A percentile compares a stretch with the other conserved stretches of the same genome.
These are phyloP conservation scores for Eupithecia inturbata DNA, from an alignment of 2,888 invertebrate genomes.

Conservation along the genomic window DNA sequence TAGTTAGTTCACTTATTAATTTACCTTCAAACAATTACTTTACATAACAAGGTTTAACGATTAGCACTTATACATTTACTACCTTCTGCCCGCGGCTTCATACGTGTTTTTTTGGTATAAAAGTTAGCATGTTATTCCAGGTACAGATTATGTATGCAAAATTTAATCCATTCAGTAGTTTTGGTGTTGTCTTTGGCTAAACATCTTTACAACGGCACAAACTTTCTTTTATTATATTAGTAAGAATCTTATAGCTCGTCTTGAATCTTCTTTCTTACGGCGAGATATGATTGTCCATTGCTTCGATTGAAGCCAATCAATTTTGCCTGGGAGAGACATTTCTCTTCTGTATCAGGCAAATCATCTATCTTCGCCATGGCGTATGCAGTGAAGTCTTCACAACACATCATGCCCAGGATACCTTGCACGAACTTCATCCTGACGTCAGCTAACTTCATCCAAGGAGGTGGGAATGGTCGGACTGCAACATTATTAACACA, in stretches of 20 bases:
- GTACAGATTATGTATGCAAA: too few species aligned
- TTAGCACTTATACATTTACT: too few species aligned
- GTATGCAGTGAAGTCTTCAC: conserved; percentile 68
- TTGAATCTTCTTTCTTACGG: conserved; percentile 48
- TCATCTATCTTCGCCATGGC: conserved; percentile 60
- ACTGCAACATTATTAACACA: conserved; percentile 53
- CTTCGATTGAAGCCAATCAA: conserved; percentile 55
- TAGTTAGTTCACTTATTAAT: neutral
- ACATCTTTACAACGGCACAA: too few species aligned
- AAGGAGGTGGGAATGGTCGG: conserved; percentile 61
- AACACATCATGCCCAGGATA: conserved; percentile 71
- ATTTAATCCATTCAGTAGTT: too few species aligned
- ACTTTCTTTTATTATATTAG: too few species aligned
- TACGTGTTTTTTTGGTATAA: too few species aligned
- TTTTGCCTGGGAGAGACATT: conserved; percentile 55
- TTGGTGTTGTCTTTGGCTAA: too few species aligned
- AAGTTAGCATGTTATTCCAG: too few species aligned
- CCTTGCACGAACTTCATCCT: conserved; percentile 63
- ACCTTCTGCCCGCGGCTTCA: too few species aligned
- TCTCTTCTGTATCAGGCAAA: conserved; percentile 62
- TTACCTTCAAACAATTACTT: neutral
- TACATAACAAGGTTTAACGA: neutral
- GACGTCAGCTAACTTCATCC: conserved; percentile 64
- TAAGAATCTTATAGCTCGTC: conserved; percentile 44
- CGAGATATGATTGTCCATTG: conserved; percentile 62